These are phyloP conservation scores for Plemyria rubiginata DNA, from an alignment of 2,888 invertebrate genomes.

Conservation along the genomic window DNA sequence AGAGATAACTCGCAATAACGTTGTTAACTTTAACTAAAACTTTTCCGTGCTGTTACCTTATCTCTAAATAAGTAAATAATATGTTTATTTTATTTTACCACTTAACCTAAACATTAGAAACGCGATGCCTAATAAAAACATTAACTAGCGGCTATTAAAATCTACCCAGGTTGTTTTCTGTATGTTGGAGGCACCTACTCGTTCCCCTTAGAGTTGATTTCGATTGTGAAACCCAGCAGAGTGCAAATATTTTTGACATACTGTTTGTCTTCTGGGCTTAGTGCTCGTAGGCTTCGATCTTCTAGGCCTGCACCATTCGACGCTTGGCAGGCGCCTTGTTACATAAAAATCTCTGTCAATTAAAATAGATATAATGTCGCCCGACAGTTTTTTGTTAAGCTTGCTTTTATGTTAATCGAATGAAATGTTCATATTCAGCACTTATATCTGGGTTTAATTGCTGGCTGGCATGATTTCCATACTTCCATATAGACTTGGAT, in stretches of 20 bases:
- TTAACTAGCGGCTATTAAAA: no score
- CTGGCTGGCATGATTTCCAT: no score
- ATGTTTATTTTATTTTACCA: constrained; percentile 1
- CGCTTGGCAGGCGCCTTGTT: constrained; percentile 58
- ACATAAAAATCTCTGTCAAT: constrained; percentile 51
- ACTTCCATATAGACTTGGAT: no score
- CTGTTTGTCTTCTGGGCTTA: no score
- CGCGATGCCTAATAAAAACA: background rate
- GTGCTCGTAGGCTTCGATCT: no score
- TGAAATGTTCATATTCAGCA: constrained; percentile 1
- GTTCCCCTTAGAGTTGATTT: no score
- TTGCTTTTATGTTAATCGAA: constrained; percentile 14
- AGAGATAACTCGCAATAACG: constrained; percentile 26
- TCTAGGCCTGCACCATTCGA: constrained; percentile 50
- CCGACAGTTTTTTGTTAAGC: constrained; percentile 36
- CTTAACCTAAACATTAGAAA: constrained; percentile 2
- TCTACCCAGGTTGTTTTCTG: no score
- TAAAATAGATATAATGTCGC: constrained; percentile 32
- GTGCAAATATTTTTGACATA: no score
- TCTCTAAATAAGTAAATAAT: constrained; percentile 18
- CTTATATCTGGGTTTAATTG: background rate
- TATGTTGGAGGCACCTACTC: no score
- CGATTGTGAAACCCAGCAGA: no score
- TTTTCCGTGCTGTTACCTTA: constrained; percentile 19
- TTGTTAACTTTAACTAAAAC: constrained; percentile 18